These are phyloP conservation scores for Poecile montanus DNA, from an alignment of 2,797 vertebrate species.

Conservation along the genomic window DNA sequence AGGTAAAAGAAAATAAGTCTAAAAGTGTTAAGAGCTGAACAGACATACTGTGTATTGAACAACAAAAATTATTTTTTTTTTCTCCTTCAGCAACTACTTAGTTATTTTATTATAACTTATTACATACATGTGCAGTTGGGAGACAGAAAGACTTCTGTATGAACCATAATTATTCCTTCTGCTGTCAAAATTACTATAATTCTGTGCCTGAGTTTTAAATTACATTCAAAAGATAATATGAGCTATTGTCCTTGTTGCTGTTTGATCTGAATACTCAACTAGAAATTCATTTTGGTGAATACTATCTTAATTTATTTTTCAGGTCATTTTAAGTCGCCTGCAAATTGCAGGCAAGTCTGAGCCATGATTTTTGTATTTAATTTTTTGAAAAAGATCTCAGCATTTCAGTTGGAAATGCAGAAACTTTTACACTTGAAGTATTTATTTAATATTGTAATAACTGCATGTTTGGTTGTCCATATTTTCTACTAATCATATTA, in stretches of 20 bases:
- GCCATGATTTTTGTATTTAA: constrained; percentile 1
- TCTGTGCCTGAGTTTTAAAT: constrained; percentile 13
- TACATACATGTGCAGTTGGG: neutral
- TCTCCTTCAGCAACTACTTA: neutral
- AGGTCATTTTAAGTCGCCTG: constrained; percentile 39
- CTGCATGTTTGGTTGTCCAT: neutral
- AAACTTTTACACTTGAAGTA: neutral
- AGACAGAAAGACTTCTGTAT: constrained; percentile 10
- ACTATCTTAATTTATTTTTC: constrained; percentile 45
- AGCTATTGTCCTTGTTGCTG: constrained; percentile 5
- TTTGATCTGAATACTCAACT: constrained; percentile 28
- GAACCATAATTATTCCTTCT: constrained; percentile 11
- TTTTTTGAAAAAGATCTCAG: neutral
- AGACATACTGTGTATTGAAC: neutral
- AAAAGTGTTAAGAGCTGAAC: neutral
- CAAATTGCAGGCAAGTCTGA: constrained; percentile 19
- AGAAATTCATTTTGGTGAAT: constrained; percentile 24
- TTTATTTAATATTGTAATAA: constrained; percentile 38
- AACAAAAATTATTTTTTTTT: neutral
- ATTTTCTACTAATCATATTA: neutral
- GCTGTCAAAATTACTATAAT: constrained; percentile 34
- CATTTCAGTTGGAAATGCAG: constrained; percentile 5
- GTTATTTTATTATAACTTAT: constrained; percentile 11
- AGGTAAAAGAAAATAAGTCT: neutral
- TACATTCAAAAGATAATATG: neutral